phyloP scores from a whole-genome alignment of 2,888 invertebrate species.

The Lasioglossum marginatum region DNA sequence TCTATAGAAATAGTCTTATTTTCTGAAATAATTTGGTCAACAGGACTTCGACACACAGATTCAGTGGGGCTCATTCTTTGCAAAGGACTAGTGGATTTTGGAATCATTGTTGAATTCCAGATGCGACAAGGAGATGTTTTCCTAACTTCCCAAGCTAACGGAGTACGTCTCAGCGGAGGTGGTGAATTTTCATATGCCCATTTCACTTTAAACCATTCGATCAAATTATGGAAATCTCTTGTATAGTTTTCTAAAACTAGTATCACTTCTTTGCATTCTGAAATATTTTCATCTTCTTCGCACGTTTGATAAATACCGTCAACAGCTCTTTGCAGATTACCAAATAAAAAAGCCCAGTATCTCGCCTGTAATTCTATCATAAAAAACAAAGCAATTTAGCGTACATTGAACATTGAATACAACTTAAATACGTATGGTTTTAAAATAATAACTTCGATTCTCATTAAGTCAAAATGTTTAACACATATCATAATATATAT shows the following conservation, averaged over 20 bases:
- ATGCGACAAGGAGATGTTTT: slow-evolving; percentile 88
- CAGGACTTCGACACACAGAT: slow-evolving; percentile 77
- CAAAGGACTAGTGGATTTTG: slow-evolving; percentile 83
- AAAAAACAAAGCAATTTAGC: slow-evolving; percentile 3
- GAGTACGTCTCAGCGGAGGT: slow-evolving; percentile 93
- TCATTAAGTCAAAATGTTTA: neutral
- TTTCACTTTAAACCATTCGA: slow-evolving; percentile 97
- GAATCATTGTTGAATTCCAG: slow-evolving; percentile 76
- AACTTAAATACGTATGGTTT: neutral
- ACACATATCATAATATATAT: neutral
- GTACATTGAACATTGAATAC: neutral
- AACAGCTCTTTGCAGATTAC: slow-evolving; percentile 96
- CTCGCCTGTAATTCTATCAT: slow-evolving; percentile 91
- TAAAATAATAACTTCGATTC: neutral
- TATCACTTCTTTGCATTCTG: slow-evolving; percentile 98
- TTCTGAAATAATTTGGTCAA: slow-evolving; percentile 83
- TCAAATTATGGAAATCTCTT: slow-evolving; percentile 96
- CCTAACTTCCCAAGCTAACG: slow-evolving; percentile 97
- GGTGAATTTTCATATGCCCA: slow-evolving; percentile 97
- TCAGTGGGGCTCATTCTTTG: slow-evolving; percentile 81
- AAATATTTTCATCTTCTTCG: slow-evolving; percentile 96
- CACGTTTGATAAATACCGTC: slow-evolving; percentile 98
- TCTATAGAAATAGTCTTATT: slow-evolving; percentile 73
- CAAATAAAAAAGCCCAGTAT: slow-evolving; percentile 98
- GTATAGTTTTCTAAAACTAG: slow-evolving; percentile 97